These are phyloP conservation scores for Drosophila grimshawi DNA, from an alignment of 1,140 invertebrate genomes.

Conservation along the genomic window DNA sequence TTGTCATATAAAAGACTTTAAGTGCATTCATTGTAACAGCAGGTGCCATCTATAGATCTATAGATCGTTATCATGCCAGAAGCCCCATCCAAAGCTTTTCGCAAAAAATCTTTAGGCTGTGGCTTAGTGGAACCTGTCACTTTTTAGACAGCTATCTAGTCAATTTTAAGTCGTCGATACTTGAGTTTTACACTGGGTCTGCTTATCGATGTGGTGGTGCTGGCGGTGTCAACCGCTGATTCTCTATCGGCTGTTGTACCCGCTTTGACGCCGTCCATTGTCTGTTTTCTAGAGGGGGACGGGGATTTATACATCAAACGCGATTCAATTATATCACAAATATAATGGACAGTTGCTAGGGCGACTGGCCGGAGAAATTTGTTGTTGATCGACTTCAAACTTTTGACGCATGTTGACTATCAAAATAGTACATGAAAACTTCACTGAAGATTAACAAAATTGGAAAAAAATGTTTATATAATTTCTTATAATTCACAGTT, in stretches of 20 bases:
- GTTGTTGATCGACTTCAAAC: constrained; percentile 8
- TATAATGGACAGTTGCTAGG: constrained; percentile 54
- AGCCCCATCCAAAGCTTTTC: background rate
- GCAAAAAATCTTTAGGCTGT: constrained; percentile 8
- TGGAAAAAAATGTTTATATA: background rate
- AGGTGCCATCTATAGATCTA: too few relatives aligned
- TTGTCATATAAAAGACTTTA: too few relatives aligned
- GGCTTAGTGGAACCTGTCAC: constrained; percentile 42
- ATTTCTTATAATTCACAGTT: constrained; percentile 22
- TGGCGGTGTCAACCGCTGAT: background rate
- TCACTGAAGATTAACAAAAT: background rate
- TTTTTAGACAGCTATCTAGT: constrained; percentile 45
- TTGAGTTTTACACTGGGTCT: constrained; percentile 53
- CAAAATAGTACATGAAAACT: constrained; percentile 7
- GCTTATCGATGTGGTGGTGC: constrained; percentile 57
- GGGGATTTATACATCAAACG: constrained; percentile 47
- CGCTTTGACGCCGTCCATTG: constrained; percentile 31
- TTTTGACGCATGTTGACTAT: background rate
- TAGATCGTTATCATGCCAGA: too few relatives aligned
- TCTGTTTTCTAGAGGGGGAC: background rate
- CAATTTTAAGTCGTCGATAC: constrained; percentile 51
- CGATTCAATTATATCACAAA: constrained; percentile 26
- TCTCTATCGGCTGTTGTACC: constrained; percentile 35
- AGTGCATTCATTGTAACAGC: too few relatives aligned
- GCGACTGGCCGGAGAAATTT: constrained; percentile 32